Evolutionary conservation across 2,888 invertebrate species (phyloP), one percentile per base, ranked within the genome.

Genomic region (Nemapogon koenigi): DNA sequence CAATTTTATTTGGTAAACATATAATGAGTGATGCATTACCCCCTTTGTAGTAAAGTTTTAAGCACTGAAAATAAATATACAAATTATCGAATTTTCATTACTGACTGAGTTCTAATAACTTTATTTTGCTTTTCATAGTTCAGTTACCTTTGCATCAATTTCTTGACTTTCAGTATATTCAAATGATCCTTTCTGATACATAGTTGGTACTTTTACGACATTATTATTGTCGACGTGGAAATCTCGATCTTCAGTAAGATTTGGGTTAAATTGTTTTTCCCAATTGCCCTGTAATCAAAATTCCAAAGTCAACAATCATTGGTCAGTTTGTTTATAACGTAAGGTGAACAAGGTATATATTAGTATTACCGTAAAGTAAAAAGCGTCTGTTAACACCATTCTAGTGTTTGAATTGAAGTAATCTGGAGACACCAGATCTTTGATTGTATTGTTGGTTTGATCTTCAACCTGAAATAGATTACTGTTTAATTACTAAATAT

Each of bases 301-400:
- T 6, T n/a, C n/a, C 6, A 10, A 18, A 33, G n/a, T 18, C 4
- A 3, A n/a, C 11, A 15, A 16, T 13, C 6, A 4, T 15, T 15
- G 4, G 7, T 31, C 14, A 16, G n/a, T 13, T 6, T 16, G 14
- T 6, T 10, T 10, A 4, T 28, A 28, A 11, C 11, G 7, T 28
- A n/a, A n/a, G n/a, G n/a, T 28, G 7, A 11, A 11, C 6, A 11
- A 11, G 4, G 4, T 28, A n/a, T 6, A 11, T 28, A 8, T 14
- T 30, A 30, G 4, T 30, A 30, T 45, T 42, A 49, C 52, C 41
- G 53, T 38, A 38, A 59, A 64, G 39, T 60, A 65, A 10, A 68
- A 43, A 19, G 57, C 61, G 37, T 67, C 62, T 10, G 57, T 43
- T 11, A 67, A 31, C 8, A 58, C 56, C 10, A 64, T 14, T 18